Conservation (phyloP, 2,797 vertebrate species). For the Pseudochaenichthys georgianus region DNA sequence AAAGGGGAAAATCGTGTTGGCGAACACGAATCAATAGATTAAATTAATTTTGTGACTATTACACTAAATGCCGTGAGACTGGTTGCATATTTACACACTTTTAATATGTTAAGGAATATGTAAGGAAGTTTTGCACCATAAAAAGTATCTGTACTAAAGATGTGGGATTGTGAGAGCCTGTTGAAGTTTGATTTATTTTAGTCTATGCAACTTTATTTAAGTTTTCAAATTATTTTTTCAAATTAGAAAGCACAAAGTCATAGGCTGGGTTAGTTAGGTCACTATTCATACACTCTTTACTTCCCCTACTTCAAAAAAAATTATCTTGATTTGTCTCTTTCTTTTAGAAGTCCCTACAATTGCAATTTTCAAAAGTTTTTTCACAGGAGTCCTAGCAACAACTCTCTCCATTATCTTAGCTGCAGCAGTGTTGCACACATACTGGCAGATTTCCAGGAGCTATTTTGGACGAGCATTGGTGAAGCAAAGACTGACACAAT, state of each 20-base stretch:
- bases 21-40: no score
- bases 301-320: not conserved
- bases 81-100: no score
- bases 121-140: not conserved
- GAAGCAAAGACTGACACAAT: conserved; percentile 43
- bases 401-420: conserved; percentile 30
- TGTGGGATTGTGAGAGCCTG: not conserved
- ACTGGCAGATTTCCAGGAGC: conserved; percentile 46
- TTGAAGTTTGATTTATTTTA: not conserved
- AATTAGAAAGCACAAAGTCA: not conserved
- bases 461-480: conserved; percentile 42
- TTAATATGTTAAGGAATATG: not conserved
- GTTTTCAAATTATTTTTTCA: no score
- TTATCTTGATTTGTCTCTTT: not conserved
- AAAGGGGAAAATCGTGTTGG: no score
- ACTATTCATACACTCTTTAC: not conserved
- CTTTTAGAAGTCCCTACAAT: not conserved
- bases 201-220: not conserved
- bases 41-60: no score
- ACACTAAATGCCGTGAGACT: no score
- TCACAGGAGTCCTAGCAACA: not conserved
- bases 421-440: conserved; percentile 21
- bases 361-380: not conserved
- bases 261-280: not conserved
- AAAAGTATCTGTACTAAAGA: not conserved